Percentiles rank a stretch among this genome's conserved stretches.
phyloP scores from a whole-genome alignment of 2,797 vertebrate genomes.

The Octomys mimax region DNA sequence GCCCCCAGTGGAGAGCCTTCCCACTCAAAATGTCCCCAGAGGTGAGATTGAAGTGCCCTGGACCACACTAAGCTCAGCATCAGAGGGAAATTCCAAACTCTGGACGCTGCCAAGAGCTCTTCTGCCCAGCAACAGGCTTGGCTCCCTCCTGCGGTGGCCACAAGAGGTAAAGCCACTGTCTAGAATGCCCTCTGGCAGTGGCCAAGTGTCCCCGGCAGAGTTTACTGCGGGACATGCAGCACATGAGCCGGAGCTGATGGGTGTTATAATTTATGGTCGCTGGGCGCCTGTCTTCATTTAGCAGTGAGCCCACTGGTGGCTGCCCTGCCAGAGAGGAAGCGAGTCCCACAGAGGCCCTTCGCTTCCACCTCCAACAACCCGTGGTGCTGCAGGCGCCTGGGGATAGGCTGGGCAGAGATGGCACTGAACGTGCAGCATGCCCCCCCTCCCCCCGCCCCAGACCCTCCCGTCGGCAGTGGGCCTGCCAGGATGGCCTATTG shows the following conservation, averaged over 20 bases:
- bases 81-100: not conserved
- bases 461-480: slow-evolving; percentile 88
- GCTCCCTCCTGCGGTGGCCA: not conserved
- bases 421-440: slow-evolving; percentile 76
- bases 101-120: not conserved
- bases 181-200: not conserved
- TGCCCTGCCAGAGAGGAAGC: slow-evolving; percentile 70
- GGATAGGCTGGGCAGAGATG: slow-evolving; percentile 28
- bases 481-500: slow-evolving; percentile 93
- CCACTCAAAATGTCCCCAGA: too few relatives aligned
- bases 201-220: not conserved
- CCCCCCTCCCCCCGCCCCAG: slow-evolving; percentile 82
- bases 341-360: not conserved
- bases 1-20: too few relatives aligned
- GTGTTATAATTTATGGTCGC: slow-evolving; percentile 67
- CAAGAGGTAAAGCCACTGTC: not conserved
- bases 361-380: not conserved
- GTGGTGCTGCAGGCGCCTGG: not conserved
- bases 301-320: slow-evolving; percentile 74
- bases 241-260: not conserved
- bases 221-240: not conserved
- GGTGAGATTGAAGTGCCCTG: not conserved
- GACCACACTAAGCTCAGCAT: not conserved
- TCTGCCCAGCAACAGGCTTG: slow-evolving; percentile 12
- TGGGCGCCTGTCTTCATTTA: slow-evolving; percentile 68